Base-by-base conservation (phyloP, 1,140 invertebrate genomes). In the Eupeodes corollae region DNA sequence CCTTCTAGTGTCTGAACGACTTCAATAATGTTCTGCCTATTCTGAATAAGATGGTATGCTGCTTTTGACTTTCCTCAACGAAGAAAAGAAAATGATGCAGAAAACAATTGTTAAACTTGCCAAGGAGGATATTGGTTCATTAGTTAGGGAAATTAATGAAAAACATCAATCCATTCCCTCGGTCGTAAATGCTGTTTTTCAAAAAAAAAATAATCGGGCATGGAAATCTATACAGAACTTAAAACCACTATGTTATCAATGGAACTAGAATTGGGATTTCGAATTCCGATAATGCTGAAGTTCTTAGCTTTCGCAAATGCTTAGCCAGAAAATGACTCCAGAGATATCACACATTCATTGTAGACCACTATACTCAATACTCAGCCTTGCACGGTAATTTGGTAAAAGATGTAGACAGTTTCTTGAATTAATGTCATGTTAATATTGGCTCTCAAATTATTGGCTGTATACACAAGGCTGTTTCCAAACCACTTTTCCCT, bases 401-500 rank as follows among this genome's bases (percentile, higher is more conserved):
- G 91, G 92, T 0, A 75, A 88, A 95, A 73, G 94, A 94, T 61
- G 91, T 93, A 1, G 94, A 93, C 15, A 86, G 82, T 52, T 89
- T 91, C 69, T 72, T 98, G 11, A 98, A 98, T 72, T 91, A 94
- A 67, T 93, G 94, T 2, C 75, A 94, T 54, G 90, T 98, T 50
- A 94, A 91, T 12, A 97, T 98, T 56, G 93, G 82, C 10, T 84
- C 93, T 19, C 94, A 98, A 73, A 96, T 97, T 91, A 71, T 98
- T 37, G 95, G 94, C 1, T 72, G 95, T 11, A n/a, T n/a, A 86
- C 92, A 9, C 87, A 96, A 68, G 94, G 93, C 1, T 90, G 87
- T 57, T 84, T 96, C 55, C 88, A 97, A 70, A 82, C 83, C 15
- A 92, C 93, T 9, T 83, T 98, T 46, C 88, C 89, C 0, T 98